phyloP scores from a whole-genome alignment of 2,113 vertebrate genomes.

The Cyanoramphus novaezelandiae region DNA sequence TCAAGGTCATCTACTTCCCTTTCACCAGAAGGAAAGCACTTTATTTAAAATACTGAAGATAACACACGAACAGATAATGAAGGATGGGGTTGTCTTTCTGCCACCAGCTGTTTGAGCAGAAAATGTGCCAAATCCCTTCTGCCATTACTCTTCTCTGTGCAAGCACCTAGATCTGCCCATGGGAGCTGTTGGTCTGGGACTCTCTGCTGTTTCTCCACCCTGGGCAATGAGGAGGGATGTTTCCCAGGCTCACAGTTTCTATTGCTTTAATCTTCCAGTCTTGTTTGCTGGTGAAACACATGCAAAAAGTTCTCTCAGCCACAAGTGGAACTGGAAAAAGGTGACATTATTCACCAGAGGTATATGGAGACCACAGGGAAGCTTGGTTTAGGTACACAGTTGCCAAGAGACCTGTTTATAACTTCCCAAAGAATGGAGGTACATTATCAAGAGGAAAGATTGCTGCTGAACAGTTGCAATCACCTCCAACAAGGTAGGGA shows the following conservation, averaged over 20 bases:
- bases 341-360: not conserved
- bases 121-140: not conserved
- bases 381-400: not conserved
- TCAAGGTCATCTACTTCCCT: not conserved
- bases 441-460: not conserved
- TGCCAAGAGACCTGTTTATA: not conserved
- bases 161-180: not conserved
- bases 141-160: not conserved
- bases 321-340: not conserved
- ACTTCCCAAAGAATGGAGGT: not conserved
- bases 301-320: not conserved
- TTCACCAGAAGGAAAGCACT: not conserved
- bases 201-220: not conserved
- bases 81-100: not conserved
- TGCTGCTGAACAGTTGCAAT: not conserved
- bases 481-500: not conserved
- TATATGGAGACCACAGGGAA: accelerated
- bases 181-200: not conserved
- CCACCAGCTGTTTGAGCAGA: not conserved
- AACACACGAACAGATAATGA: not conserved
- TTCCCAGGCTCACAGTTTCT: not conserved
- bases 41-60: not conserved
- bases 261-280: not conserved
- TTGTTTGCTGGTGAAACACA: not conserved
- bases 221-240: not conserved